Percentiles rank a stretch among this genome's conserved stretches.
These are phyloP conservation scores for Sylvilagus floridanus DNA, from an alignment of 2,797 vertebrate genomes.

Conservation along the genomic window DNA sequence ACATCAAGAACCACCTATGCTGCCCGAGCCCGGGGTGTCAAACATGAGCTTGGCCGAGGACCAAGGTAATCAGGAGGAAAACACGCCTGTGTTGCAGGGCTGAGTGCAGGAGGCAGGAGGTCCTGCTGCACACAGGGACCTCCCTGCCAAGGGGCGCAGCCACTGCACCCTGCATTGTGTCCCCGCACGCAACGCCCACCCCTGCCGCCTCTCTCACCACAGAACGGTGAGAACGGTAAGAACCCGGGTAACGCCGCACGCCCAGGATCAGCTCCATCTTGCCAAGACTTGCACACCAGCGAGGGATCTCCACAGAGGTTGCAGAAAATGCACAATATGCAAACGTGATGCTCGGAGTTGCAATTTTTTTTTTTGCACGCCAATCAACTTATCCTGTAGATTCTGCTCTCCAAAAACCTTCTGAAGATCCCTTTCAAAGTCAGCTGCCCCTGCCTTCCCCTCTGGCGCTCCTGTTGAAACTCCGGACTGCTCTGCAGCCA, in stretches of 20 bases:
- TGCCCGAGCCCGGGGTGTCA: slow-evolving; percentile 5
- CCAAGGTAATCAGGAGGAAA: slow-evolving; percentile 72
- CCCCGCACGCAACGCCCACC: neutral
- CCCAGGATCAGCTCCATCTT: no score
- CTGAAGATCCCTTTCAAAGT: no score
- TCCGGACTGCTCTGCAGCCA: neutral
- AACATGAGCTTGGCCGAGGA: slow-evolving; percentile 65
- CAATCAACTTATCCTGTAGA: no score
- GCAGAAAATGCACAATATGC: no score
- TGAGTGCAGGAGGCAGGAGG: slow-evolving; percentile 53
- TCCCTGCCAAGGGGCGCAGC: neutral
- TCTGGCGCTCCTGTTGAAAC: neutral
- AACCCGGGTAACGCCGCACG: no score
- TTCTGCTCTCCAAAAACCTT: no score
- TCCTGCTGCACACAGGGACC: neutral
- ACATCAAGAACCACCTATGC: slow-evolving; percentile 44
- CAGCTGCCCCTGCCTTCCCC: neutral
- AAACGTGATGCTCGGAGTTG: no score
- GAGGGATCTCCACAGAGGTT: no score
- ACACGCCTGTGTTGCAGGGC: slow-evolving; percentile 19
- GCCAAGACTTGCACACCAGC: no score
- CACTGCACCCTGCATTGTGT: neutral
- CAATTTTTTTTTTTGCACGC: no score
- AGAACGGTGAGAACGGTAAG: no score
- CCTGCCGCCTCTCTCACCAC: no score